Evolutionary conservation across 2,888 invertebrate species (phyloP).

Genomic region (Digitonthophagus gazella): DNA sequence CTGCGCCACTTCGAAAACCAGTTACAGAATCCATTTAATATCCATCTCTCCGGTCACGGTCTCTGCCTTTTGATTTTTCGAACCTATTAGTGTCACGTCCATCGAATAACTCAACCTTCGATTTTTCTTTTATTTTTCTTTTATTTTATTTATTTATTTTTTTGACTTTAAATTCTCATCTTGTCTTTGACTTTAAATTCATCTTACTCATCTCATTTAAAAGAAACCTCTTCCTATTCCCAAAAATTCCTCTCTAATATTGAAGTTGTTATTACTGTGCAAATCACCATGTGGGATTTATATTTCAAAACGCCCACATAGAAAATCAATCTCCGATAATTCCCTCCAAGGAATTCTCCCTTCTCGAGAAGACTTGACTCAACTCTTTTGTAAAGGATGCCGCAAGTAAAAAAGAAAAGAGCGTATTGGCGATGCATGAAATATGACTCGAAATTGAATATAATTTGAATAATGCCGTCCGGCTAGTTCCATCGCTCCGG

Average conservation of each 20-base stretch:
- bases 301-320: background rate
- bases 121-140: too few relatives aligned
- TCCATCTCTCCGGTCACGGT: constrained; percentile 3
- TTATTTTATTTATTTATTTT: too few relatives aligned
- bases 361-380: too few relatives aligned
- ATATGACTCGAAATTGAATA: constrained; percentile 14
- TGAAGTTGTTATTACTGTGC: background rate
- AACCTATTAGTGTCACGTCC: constrained; percentile 12
- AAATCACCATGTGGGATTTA: background rate
- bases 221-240: too few relatives aligned
- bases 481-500: constrained; percentile 4
- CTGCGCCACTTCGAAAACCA: constrained; percentile 29
- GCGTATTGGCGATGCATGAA: constrained; percentile 5
- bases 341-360: background rate
- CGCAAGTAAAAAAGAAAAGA: background rate
- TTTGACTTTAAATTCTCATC: too few relatives aligned
- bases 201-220: too few relatives aligned
- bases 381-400: too few relatives aligned
- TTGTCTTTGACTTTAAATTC: too few relatives aligned
- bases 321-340: background rate
- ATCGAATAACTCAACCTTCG: constrained; percentile 1
- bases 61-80: constrained; percentile 1
- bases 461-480: constrained; percentile 8
- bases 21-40: constrained; percentile 1
- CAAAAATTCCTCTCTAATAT: too few relatives aligned